Base-by-base conservation (phyloP, 2,888 invertebrate genomes). In the Drosophila demipolita region DNA sequence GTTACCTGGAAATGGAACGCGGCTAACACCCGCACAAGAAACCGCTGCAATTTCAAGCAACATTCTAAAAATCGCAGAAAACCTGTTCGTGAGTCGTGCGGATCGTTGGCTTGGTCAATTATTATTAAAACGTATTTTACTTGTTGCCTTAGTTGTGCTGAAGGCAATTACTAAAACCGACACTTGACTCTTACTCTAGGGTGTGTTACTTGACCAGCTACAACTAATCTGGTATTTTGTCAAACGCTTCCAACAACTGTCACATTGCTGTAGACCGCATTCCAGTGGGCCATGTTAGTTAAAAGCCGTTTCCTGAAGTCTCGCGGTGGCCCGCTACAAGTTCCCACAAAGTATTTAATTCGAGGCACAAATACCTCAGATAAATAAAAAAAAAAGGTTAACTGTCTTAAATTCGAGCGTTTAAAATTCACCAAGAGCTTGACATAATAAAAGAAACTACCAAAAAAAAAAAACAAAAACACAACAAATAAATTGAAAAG, bases 31-130 rank as follows among this genome's bases (percentile, higher is more conserved):
- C 78, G 81, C 78, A 81, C 64, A 57, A 63, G 45, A 71, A 58
- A 49, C 17, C 11, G 38, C 11, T n/a, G n/a, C 42, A 26, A 36
- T 48, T 26, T 42, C 57, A 38, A 40, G 35, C 82, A 71, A 89
- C 89, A 85, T 85, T 85, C 84, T 85, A 81, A 84, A 75, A 65
- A 49, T 8, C 61, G 71, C 80, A 76, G 65, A 63, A 61, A 66
- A 59, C 84, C 82, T 62, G 84, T 85, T 87, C 73, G 64, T 87
- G 74, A 84, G 68, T 74, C 73, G 87, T 71, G 75, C 12, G 12
- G 69, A 9, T 36, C 36, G 40, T n/a, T 54, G 57, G 60, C 70
- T 54, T 29, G 66, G 76, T 79, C 79, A 76, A 83, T 84, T 81
- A 67, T 68, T 50, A 53, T 67, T 54, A 33, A 29, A 17, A 17